These are phyloP conservation scores for Mamestra brassicae DNA, from an alignment of 2,888 invertebrate species.

Conservation along the genomic window DNA sequence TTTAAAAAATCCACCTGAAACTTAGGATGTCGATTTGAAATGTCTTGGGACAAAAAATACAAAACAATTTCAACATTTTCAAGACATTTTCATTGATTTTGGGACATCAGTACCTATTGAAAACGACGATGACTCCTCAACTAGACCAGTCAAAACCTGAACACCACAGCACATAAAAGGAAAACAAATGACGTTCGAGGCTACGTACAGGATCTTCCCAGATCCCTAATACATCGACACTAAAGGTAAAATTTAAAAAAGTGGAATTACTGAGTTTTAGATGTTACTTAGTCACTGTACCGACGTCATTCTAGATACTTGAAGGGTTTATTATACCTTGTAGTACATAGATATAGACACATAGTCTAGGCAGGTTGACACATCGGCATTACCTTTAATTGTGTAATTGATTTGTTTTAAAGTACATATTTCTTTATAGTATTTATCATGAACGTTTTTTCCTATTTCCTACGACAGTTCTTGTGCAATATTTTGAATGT, in stretches of 20 bases:
- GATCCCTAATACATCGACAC: slow-evolving; percentile 2
- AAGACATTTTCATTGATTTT: neutral
- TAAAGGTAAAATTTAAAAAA: slow-evolving; percentile 5
- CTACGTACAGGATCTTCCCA: slow-evolving; percentile 36
- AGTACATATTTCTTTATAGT: neutral
- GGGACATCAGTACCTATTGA: neutral
- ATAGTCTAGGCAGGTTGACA: slow-evolving; percentile 32
- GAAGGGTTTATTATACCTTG: slow-evolving; percentile 18
- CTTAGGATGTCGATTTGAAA: neutral
- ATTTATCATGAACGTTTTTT: slow-evolving; percentile 24
- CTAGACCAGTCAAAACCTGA: slow-evolving; percentile 17
- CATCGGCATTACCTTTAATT: slow-evolving; percentile 20
- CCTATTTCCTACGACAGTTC: neutral
- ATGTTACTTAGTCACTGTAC: slow-evolving; percentile 21
- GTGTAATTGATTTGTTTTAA: slow-evolving; percentile 39
- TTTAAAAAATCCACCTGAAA: neutral
- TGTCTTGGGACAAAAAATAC: neutral
- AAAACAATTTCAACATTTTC: slow-evolving; percentile 7
- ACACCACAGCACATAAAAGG: neutral
- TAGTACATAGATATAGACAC: slow-evolving; percentile 4
- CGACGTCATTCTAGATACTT: slow-evolving; percentile 29
- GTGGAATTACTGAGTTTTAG: neutral
- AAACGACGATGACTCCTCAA: slow-evolving; percentile 12
- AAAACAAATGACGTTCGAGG: slow-evolving; percentile 42
- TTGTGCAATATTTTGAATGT: neutral